Conservation (phyloP, 2,888 invertebrate species). For the Acanthoscelides obtectus region DNA sequence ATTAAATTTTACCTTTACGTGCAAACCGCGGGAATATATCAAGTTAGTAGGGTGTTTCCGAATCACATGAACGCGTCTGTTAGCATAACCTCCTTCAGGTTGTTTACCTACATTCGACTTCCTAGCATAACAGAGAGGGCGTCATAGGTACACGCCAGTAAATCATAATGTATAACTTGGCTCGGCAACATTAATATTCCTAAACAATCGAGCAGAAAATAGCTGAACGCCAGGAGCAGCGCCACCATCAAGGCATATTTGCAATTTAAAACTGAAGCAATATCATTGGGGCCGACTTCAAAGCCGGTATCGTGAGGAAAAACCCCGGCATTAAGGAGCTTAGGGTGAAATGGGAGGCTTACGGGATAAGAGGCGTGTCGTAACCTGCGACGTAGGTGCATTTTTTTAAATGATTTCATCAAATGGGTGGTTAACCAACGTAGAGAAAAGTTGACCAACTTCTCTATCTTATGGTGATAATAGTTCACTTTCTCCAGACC, state of each 20-base stretch:
- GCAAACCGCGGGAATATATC: not conserved
- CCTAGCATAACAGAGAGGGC: not conserved
- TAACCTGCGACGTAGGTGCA: not conserved
- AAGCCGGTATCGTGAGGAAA: not conserved
- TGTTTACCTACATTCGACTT: not conserved
- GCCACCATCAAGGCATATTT: not conserved
- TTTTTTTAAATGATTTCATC: not conserved
- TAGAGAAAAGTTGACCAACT: not conserved
- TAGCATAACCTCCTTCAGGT: not conserved
- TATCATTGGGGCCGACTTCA: not conserved
- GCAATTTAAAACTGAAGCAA: not conserved
- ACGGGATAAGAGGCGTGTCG: not conserved
- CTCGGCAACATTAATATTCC: constrained; percentile 13
- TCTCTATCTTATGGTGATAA: too few relatives aligned
- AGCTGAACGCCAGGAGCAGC: constrained; percentile 9
- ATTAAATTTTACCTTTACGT: too few relatives aligned
- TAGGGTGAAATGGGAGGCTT: not conserved
- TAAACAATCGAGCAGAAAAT: constrained; percentile 16
- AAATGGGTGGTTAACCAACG: not conserved
- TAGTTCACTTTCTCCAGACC: too few relatives aligned
- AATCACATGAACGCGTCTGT: not conserved
- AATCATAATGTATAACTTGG: not conserved
- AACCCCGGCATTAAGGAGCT: not conserved
- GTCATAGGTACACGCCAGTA: not conserved
- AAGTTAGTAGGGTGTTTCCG: not conserved